Percentiles rank a stretch among this genome's conserved stretches.
Conservation (phyloP, 1,140 invertebrate genomes). For the Drosophila tani region DNA sequence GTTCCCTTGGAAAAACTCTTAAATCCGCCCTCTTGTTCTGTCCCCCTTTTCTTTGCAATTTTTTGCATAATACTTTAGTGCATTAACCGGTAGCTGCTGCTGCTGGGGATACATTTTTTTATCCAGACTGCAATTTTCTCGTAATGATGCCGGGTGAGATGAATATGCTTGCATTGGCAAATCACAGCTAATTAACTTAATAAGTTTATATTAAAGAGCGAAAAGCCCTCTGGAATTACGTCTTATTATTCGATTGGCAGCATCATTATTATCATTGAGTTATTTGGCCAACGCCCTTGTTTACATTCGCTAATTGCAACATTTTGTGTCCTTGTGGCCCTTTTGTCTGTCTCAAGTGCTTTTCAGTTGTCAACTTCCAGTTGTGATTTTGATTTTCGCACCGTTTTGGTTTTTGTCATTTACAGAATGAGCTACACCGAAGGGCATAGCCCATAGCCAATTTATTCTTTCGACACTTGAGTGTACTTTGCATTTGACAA, state of each 20-base stretch:
- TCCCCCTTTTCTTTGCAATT: slow-evolving; percentile 11
- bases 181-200: slow-evolving; percentile 62
- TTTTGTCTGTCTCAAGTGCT: slow-evolving; percentile 35
- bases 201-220: slow-evolving; percentile 60
- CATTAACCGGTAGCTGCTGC: slow-evolving; percentile 61
- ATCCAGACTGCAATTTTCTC: slow-evolving; percentile 37
- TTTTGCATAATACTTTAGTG: slow-evolving; percentile 58
- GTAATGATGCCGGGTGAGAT: slow-evolving; percentile 48
- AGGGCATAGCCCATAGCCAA: slow-evolving; percentile 24
- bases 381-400: slow-evolving; percentile 42
- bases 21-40: background rate
- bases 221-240: slow-evolving; percentile 28
- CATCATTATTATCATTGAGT: slow-evolving; percentile 13
- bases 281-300: slow-evolving; percentile 13
- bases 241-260: slow-evolving; percentile 15
- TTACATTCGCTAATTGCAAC: slow-evolving; percentile 56
- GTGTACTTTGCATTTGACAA: slow-evolving; percentile 54
- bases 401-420: slow-evolving; percentile 28
- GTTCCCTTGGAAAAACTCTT: background rate
- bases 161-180: slow-evolving; percentile 41
- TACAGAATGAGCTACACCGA: slow-evolving; percentile 21
- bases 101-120: slow-evolving; percentile 19
- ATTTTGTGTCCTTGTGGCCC: slow-evolving; percentile 35
- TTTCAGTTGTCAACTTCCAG: slow-evolving; percentile 42
- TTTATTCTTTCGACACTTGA: slow-evolving; percentile 46